Evolutionary conservation across 2,797 vertebrate genomes (phyloP).

Genomic region (Myotis daubentonii): DNA sequence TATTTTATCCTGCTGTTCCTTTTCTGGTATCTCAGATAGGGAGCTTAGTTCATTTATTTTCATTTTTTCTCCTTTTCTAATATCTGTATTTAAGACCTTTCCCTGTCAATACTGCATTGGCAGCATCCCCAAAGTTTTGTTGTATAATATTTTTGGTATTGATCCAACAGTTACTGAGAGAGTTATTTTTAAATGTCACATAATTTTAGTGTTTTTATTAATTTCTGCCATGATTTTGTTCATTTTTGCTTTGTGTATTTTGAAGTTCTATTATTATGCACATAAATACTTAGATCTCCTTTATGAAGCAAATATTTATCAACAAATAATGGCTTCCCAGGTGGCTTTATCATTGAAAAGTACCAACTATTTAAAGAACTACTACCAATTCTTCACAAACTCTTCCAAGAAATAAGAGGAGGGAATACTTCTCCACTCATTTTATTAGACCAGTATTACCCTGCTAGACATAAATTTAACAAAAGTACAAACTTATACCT

Average conservation of each 20-base stretch:
- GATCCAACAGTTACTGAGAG: not conserved
- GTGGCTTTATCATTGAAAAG: not conserved
- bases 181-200: slow-evolving; percentile 17
- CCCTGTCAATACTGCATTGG: not conserved
- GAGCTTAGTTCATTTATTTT: not conserved
- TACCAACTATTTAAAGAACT: not conserved
- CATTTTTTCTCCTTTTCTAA: not conserved
- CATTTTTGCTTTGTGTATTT: not conserved
- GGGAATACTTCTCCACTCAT: not conserved
- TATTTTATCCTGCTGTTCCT: not conserved
- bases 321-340: not conserved
- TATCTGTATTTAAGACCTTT: not conserved
- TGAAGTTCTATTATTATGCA: not conserved
- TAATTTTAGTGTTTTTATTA: slow-evolving; percentile 20
- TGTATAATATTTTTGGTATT: not conserved
- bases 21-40: not conserved
- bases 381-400: not conserved
- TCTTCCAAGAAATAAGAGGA: not conserved
- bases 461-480: not conserved
- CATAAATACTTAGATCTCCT: not conserved
- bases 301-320: slow-evolving; percentile 12
- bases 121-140: not conserved
- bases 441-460: not conserved
- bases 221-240: not conserved
- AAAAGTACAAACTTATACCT: not conserved